phyloP scores from a whole-genome alignment of 2,797 vertebrate genomes.

The Spondyliosoma cantharus region DNA sequence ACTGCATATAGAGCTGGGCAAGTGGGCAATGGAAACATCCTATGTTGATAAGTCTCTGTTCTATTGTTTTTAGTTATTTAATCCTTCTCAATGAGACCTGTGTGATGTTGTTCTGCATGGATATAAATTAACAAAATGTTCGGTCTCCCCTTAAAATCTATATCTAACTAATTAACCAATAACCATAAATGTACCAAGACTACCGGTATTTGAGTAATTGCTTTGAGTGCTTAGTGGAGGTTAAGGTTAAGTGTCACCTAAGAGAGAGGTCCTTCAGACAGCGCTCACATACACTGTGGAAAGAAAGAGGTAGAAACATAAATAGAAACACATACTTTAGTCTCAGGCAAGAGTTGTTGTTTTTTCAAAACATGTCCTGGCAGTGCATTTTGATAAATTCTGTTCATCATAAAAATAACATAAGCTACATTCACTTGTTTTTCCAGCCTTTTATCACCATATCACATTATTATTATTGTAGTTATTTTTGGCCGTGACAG shows the following conservation, averaged over 20 bases:
- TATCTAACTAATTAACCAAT: too few species aligned
- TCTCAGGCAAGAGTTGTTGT: neutral
- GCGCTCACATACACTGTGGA: constrained; percentile 74
- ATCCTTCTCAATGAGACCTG: too few species aligned
- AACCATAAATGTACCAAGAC: too few species aligned
- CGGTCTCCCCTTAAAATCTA: too few species aligned
- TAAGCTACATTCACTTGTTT: neutral
- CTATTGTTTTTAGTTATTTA: too few species aligned
- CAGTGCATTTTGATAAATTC: neutral
- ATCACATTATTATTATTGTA: neutral
- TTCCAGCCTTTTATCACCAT: neutral
- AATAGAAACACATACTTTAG: neutral
- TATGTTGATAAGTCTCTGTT: too few species aligned
- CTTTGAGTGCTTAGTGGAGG: constrained; percentile 2
- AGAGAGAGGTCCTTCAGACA: constrained; percentile 73
- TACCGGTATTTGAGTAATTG: neutral
- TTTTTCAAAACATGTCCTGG: neutral
- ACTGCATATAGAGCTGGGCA: too few species aligned
- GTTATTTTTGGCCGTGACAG: neutral
- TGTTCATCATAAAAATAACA: neutral
- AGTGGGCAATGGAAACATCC: too few species aligned
- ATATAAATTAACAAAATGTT: too few species aligned
- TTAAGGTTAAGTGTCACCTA: constrained; percentile 62
- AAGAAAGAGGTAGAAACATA: constrained; percentile 9
- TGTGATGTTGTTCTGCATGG: too few species aligned